Evolutionary conservation across 2,888 invertebrate genomes (phyloP).

Genomic region (Eumerus sabulonum): DNA sequence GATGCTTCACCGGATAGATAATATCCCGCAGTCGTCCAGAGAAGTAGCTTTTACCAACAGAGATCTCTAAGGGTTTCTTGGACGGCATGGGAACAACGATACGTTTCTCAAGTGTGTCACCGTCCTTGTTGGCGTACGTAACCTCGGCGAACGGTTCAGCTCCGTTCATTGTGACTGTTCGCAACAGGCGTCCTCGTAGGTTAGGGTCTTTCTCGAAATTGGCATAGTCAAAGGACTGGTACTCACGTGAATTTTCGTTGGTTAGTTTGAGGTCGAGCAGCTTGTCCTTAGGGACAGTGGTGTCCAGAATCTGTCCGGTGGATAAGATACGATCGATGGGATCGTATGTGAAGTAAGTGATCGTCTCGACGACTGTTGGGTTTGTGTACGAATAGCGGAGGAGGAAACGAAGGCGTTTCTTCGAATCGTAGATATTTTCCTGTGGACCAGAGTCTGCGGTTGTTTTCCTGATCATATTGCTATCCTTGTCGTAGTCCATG

Average conservation of each 20-base stretch:
- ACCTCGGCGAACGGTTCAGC: slow-evolving; percentile 33
- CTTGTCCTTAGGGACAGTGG: slow-evolving; percentile 6
- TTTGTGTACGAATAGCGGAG: slow-evolving; percentile 20
- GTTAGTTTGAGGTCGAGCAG: not conserved
- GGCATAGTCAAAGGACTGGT: slow-evolving; percentile 29
- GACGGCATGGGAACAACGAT: slow-evolving; percentile 10
- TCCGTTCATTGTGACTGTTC: slow-evolving; percentile 34
- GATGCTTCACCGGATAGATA: slow-evolving; percentile 17
- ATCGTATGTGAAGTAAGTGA: slow-evolving; percentile 41
- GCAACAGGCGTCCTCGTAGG: slow-evolving; percentile 27
- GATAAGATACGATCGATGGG: slow-evolving; percentile 3
- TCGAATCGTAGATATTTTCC: slow-evolving; percentile 24
- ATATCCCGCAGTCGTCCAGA: slow-evolving; percentile 10
- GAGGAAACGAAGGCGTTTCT: slow-evolving; percentile 12
- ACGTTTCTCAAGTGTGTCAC: slow-evolving; percentile 5
- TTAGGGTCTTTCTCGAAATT: slow-evolving; percentile 31
- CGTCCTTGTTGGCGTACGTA: not conserved
- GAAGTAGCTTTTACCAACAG: slow-evolving; percentile 14
- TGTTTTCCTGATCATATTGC: slow-evolving; percentile 28
- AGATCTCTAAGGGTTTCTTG: slow-evolving; percentile 12
- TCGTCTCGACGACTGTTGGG: slow-evolving; percentile 6
- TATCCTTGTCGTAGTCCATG: slow-evolving; percentile 23
- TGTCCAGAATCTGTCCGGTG: slow-evolving; percentile 14
- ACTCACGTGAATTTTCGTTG: not conserved
- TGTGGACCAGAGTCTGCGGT: slow-evolving; percentile 29